Conservation (phyloP, 1,140 invertebrate species). For the Drosophila funebris region DNA sequence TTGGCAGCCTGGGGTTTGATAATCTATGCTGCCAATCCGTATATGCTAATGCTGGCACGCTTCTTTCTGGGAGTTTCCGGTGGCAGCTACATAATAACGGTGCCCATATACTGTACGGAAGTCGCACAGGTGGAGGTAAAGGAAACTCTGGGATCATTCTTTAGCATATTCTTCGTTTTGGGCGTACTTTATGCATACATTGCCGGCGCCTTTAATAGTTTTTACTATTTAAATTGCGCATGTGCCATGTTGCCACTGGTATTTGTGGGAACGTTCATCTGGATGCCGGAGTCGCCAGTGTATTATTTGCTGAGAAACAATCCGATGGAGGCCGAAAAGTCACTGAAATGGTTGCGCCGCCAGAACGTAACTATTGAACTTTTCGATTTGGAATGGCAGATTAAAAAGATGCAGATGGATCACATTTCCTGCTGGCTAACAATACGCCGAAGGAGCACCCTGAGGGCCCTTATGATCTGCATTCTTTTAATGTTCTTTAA, state of each 20-base stretch:
- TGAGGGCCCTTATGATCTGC: conserved; percentile 85
- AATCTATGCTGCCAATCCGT: neutral
- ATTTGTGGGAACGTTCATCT: conserved; percentile 5
- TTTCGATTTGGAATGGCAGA: neutral
- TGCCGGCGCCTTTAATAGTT: neutral
- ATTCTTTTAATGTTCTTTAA: conserved; percentile 83
- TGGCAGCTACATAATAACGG: conserved; percentile 3
- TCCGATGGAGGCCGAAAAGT: neutral
- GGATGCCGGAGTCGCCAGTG: conserved; percentile 25
- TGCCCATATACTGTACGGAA: conserved; percentile 8
- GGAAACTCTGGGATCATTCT: neutral
- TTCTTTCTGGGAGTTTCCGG: conserved; percentile 13
- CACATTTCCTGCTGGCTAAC: neutral
- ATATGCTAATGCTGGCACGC: conserved; percentile 4
- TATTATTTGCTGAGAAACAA: conserved; percentile 3
- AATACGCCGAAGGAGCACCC: neutral
- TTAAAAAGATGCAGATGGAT: neutral
- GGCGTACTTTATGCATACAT: conserved; percentile 8
- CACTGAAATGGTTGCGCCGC: conserved; percentile 8
- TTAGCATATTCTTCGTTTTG: neutral
- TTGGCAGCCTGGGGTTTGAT: conserved; percentile 2
- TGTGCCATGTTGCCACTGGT: neutral
- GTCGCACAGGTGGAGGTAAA: neutral
- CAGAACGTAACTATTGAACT: neutral
- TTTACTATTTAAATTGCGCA: neutral